Conservation (phyloP, 2,888 invertebrate species). For the Incurvaria masculella region DNA sequence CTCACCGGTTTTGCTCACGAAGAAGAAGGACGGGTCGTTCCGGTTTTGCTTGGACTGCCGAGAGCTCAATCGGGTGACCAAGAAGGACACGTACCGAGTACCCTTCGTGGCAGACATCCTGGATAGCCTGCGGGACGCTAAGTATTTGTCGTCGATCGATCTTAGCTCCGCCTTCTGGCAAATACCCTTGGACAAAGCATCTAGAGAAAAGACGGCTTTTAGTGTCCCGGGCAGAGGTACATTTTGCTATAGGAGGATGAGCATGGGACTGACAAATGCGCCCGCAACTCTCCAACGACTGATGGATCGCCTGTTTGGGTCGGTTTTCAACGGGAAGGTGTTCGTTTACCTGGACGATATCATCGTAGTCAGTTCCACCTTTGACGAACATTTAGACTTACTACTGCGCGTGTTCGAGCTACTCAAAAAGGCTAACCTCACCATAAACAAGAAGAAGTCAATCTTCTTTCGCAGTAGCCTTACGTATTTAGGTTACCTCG, state of each 20-base stretch:
- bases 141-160: conserved; percentile 16
- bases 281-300: conserved; percentile 20
- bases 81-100: conserved; percentile 12
- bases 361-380: conserved; percentile 11
- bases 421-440: conserved; percentile 13
- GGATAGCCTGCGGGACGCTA: conserved; percentile 19
- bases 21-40: not conserved
- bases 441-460: conserved; percentile 15
- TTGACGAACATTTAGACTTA: conserved; percentile 13
- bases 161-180: conserved; percentile 13
- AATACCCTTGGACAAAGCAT: conserved; percentile 1
- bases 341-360: conserved; percentile 18
- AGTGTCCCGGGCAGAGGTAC: conserved; percentile 15
- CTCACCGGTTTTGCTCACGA: conserved; percentile 2
- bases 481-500: conserved; percentile 10
- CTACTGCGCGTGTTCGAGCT: not conserved
- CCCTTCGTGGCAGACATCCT: conserved; percentile 19
- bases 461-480: conserved; percentile 4
- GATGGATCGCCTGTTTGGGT: conserved; percentile 14
- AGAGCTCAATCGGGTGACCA: not conserved
- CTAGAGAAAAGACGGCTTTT: conserved; percentile 10
- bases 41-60: not conserved
- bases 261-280: conserved; percentile 16
- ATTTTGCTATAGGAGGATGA: conserved; percentile 11
- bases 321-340: conserved; percentile 14